Base-by-base conservation (phyloP, 2,113 vertebrate genomes). In the Menidia beryllina region DNA sequence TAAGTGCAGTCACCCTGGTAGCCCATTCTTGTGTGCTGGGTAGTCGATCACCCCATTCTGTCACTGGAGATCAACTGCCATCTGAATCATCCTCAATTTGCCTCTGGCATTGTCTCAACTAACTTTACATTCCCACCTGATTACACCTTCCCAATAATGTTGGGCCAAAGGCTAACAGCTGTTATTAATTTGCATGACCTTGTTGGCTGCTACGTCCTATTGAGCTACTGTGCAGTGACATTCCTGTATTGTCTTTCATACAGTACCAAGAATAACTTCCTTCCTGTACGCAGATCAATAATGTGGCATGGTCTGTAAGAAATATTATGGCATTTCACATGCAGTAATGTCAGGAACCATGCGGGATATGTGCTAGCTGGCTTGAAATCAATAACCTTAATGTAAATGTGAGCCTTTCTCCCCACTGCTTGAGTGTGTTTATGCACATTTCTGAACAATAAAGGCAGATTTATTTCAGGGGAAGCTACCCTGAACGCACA, bases 181-280 rank as follows among this genome's bases (percentile, higher is more conserved):
- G 57, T 79, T 75, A 84, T 89, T 82, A 72, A 87, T 87, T 91
- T 86, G 68, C 69, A 27, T 66, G 70, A 84, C 88, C 83, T 88
- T 69, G 81, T 78, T 47, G 59, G 66, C 68, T 70, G 34, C 49
- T 53, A 82, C 65, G 74, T 75, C 79, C 82, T 79, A 75, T 82
- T 72, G 75, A 86, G 73, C 57, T 2, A 10, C 34, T 20, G 57
- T 11, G 15, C 51, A 14, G 64, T 55, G 17, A 27, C 20, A 30
- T 45, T 61, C 70, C 68, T 54, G 85, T 73, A 86, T 92, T 85
- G 78, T 90, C 84, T 92, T 91, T 90, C 91, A 85, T 84, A 57
- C 67, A 41, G 36, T 47, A 26, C 66, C 63, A 45, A 84, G 76
- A 88, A 88, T 89, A 87, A 85, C 87, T 83, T 86, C 79, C 79